These are phyloP conservation scores for Tricholaema leucomelas DNA, from an alignment of 2,113 vertebrate species.

Conservation along the genomic window DNA sequence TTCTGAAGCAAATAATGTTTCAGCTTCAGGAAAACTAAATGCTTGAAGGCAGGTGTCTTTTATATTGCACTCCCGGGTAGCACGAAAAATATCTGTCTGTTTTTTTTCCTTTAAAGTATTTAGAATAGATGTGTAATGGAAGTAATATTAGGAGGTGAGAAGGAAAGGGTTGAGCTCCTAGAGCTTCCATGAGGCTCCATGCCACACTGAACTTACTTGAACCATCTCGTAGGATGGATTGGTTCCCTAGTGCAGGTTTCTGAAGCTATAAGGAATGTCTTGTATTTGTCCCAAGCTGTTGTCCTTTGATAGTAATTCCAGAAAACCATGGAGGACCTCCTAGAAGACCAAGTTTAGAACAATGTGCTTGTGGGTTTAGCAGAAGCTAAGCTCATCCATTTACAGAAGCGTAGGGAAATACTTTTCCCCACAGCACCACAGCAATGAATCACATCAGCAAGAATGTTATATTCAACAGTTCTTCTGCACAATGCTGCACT, in stretches of 20 bases:
- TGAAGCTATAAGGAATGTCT: background rate
- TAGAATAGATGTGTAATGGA: background rate
- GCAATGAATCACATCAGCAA: background rate
- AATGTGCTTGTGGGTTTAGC: background rate
- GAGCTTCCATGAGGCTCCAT: background rate
- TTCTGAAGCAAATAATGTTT: background rate
- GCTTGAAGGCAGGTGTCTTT: background rate
- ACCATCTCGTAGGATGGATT: background rate
- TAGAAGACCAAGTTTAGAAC: background rate
- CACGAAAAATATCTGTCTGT: background rate
- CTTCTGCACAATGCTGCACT: background rate
- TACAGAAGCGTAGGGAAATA: background rate
- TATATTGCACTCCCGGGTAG: background rate
- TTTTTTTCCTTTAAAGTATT: background rate
- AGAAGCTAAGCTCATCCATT: background rate
- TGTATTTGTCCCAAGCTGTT: background rate
- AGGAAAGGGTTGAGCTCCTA: background rate
- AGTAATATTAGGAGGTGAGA: background rate
- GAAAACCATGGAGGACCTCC: background rate
- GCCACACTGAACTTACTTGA: background rate
- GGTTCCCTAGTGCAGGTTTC: background rate
- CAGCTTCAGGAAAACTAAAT: background rate
- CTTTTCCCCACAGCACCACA: background rate
- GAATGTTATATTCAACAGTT: background rate
- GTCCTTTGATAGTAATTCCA: background rate